These are phyloP conservation scores for Neopipo cinnamomea DNA, from an alignment of 2,113 vertebrate genomes.

Conservation along the genomic window DNA sequence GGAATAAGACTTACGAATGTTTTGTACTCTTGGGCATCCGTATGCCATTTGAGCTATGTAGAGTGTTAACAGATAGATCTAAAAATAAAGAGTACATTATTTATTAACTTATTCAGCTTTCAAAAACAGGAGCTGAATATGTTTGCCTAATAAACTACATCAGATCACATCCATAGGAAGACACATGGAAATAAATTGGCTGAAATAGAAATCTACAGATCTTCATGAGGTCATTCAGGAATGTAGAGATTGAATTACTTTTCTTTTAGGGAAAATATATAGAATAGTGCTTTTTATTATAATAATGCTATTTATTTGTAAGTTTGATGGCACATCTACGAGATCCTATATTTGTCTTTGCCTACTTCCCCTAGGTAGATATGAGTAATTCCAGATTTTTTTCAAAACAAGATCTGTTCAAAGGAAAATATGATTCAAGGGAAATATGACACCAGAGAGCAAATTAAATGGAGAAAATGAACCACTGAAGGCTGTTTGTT, in stretches of 20 bases:
- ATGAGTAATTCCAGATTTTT: background rate
- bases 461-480: background rate
- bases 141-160: background rate
- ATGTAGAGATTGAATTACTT: background rate
- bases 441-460: rapidly evolving
- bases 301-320: background rate
- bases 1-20: background rate
- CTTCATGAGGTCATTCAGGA: background rate
- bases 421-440: background rate
- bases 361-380: background rate
- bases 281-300: background rate
- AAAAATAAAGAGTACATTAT: slow-evolving; percentile 6
- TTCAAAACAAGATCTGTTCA: background rate
- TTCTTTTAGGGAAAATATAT: background rate
- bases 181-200: background rate
- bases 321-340: background rate
- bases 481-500: background rate
- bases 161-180: background rate
- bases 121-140: background rate
- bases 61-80: background rate
- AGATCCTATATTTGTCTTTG: background rate
- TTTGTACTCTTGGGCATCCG: background rate
- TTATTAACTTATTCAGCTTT: background rate
- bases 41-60: background rate
- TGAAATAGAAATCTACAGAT: background rate